Conservation (phyloP, 2,797 vertebrate species). For the Notolabrus celidotus region DNA sequence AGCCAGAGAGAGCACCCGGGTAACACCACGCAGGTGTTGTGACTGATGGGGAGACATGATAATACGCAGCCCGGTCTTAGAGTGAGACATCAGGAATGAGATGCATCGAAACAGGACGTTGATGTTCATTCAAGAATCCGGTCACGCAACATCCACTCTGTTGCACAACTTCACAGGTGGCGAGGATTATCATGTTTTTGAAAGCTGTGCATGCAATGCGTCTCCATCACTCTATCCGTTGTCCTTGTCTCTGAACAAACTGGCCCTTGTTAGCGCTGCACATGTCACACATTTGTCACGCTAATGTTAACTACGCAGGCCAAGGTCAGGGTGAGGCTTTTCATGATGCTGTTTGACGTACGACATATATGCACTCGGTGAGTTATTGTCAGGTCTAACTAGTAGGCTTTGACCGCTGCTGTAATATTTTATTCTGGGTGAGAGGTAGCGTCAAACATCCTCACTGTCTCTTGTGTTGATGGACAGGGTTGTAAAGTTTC, state of each 20-base stretch:
- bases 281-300: constrained; percentile 75
- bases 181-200: background rate
- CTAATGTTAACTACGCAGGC: constrained; percentile 46
- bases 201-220: background rate
- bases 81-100: constrained; percentile 7
- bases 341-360: constrained; percentile 11
- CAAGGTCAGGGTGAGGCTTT: constrained; percentile 49
- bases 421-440: constrained; percentile 1
- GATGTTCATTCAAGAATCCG: background rate
- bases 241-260: constrained; percentile 15
- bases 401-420: constrained; percentile 10
- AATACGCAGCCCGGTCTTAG: background rate
- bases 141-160: background rate
- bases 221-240: constrained; percentile 11
- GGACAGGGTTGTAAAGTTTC: too few relatives aligned
- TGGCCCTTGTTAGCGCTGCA: constrained; percentile 56
- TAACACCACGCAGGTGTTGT: constrained; percentile 23
- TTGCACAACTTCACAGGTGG: constrained; percentile 17
- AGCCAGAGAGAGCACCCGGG: background rate
- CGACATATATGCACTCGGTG: constrained; percentile 22
- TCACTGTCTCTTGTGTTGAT: too few relatives aligned
- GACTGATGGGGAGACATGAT: constrained; percentile 27
- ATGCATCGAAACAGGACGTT: background rate
- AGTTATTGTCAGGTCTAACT: constrained; percentile 1
- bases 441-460: too few relatives aligned